These are phyloP conservation scores for Lamellibrachia columna DNA, from an alignment of 2,888 invertebrate species.

Conservation along the genomic window DNA sequence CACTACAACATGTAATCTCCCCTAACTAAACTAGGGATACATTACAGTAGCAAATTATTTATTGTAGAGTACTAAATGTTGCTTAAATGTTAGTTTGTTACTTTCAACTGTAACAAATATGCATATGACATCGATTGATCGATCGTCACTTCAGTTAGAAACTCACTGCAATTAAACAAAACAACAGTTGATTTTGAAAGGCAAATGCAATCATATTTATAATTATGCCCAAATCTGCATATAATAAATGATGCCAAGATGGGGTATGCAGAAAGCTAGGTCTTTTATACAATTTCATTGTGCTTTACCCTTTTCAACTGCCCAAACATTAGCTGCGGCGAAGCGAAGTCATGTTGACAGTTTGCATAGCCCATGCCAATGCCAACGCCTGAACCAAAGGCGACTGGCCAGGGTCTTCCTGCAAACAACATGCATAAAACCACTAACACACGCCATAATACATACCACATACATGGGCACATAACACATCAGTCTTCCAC, in stretches of 20 bases:
- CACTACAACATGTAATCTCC: no score
- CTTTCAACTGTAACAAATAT: no score
- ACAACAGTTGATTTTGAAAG: no score
- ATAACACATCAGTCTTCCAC: no score
- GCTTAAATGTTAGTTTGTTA: no score
- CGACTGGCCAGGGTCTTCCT: slow-evolving; percentile 87
- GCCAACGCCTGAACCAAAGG: slow-evolving; percentile 88
- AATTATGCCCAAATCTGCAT: background rate
- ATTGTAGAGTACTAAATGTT: no score
- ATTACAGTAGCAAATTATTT: no score
- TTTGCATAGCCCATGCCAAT: slow-evolving; percentile 90
- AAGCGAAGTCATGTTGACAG: slow-evolving; percentile 76
- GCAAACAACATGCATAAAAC: slow-evolving; percentile 44
- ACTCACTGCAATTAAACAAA: no score
- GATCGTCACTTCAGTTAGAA: no score
- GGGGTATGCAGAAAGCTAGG: background rate
- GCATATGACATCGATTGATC: no score
- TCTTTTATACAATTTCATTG: background rate
- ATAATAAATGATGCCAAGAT: background rate
- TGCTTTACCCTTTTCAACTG: slow-evolving; percentile 37
- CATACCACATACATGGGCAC: background rate
- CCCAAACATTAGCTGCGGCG: slow-evolving; percentile 39
- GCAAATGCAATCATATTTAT: no score
- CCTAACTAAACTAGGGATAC: no score
- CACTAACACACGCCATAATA: background rate